phyloP scores from a whole-genome alignment of 1,140 invertebrate species.

The Coptotermes formosanus region DNA sequence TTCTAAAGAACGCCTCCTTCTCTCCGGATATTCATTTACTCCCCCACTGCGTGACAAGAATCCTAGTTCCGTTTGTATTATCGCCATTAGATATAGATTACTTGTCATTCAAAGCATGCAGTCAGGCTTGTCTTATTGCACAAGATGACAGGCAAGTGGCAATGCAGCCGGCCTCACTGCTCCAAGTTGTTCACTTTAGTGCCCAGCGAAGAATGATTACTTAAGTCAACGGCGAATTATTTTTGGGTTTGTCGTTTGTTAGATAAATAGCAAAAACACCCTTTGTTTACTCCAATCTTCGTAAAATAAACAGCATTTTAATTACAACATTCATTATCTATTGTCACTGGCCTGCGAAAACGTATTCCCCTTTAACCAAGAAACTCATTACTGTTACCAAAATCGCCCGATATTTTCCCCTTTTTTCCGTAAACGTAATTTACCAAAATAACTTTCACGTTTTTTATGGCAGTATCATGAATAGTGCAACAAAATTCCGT shows the following conservation, averaged over 20 bases:
- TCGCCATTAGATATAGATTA: constrained; percentile 18
- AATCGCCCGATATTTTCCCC: too few species aligned
- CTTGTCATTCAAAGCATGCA: background rate
- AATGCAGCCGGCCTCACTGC: background rate
- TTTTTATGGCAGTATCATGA: too few species aligned
- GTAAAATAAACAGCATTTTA: too few species aligned
- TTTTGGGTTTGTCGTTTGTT: background rate
- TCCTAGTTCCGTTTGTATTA: background rate
- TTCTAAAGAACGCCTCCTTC: background rate
- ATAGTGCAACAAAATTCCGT: too few species aligned
- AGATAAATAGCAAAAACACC: too few species aligned
- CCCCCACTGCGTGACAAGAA: background rate
- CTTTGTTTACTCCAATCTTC: too few species aligned
- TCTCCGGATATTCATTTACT: constrained; percentile 9
- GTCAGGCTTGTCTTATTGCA: background rate
- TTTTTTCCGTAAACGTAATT: too few species aligned
- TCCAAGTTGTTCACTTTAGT: background rate
- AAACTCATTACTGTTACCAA: too few species aligned
- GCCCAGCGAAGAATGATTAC: background rate
- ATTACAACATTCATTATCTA: too few species aligned
- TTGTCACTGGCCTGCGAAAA: too few species aligned
- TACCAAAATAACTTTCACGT: too few species aligned
- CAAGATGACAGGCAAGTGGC: background rate
- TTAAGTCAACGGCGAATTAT: background rate
- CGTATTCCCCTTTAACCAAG: too few species aligned